phyloP scores from a whole-genome alignment of 2,888 invertebrate genomes.

The Dolomedes plantarius region DNA sequence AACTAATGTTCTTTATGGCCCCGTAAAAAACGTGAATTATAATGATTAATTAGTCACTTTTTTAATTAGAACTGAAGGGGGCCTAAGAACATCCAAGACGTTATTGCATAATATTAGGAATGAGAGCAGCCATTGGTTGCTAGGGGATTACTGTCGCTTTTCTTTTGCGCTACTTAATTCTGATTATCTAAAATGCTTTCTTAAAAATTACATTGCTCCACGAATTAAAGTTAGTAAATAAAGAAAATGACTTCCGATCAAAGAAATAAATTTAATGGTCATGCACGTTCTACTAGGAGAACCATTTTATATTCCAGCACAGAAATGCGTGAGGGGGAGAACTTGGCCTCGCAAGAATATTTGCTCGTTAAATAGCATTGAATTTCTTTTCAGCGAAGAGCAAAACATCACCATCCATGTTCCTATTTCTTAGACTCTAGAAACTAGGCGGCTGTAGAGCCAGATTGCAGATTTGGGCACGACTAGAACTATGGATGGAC shows the following conservation, averaged over 20 bases:
- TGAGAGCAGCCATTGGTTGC: slow-evolving; percentile 25
- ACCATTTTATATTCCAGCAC: too few species aligned
- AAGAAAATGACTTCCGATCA: background rate
- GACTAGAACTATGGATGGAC: too few species aligned
- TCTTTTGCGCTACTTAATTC: background rate
- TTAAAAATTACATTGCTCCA: background rate
- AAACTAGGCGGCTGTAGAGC: too few species aligned
- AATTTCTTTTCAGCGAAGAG: too few species aligned
- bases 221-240: background rate
- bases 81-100: slow-evolving; percentile 40
- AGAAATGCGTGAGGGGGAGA: too few species aligned
- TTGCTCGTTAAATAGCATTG: slow-evolving; percentile 7
- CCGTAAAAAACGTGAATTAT: slow-evolving; percentile 56
- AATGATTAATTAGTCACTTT: slow-evolving; percentile 62
- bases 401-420: too few species aligned
- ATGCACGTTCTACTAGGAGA: too few species aligned
- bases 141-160: slow-evolving; percentile 21
- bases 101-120: slow-evolving; percentile 49
- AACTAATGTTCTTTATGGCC: slow-evolving; percentile 65
- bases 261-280: background rate
- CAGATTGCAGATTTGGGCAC: too few species aligned
- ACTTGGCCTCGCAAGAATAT: too few species aligned
- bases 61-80: slow-evolving; percentile 38
- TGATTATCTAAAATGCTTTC: background rate
- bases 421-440: too few species aligned